A percentile compares a stretch with the other conserved stretches of the same genome.
phyloP scores from a whole-genome alignment of 1,140 invertebrate genomes.

The Theocolax elegans region DNA sequence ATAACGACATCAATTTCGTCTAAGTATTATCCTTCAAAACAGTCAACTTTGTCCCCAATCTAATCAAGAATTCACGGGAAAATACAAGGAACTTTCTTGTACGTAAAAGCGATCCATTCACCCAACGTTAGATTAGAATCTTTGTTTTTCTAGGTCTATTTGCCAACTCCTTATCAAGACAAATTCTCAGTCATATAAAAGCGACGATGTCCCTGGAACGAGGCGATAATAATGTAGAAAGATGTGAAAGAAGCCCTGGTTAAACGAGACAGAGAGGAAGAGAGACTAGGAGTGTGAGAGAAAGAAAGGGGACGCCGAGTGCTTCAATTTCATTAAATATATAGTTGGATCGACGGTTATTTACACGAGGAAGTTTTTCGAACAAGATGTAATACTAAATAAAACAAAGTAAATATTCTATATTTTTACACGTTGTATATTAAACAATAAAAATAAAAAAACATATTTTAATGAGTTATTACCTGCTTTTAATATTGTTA shows the following conservation, averaged over 20 bases:
- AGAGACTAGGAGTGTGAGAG: neutral
- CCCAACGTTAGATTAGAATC: neutral
- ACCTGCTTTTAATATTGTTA: no score
- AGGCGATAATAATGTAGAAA: neutral
- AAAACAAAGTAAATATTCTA: no score
- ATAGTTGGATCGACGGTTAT: slow-evolving; percentile 1
- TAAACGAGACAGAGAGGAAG: neutral
- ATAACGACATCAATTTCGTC: no score
- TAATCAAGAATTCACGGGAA: neutral
- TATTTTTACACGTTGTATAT: no score
- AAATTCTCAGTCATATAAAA: neutral
- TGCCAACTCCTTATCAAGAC: slow-evolving; percentile 2
- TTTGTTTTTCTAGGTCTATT: slow-evolving; percentile 7
- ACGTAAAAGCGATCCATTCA: neutral
- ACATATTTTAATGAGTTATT: no score
- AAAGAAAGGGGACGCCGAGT: no score
- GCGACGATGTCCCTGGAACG: neutral
- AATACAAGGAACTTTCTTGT: neutral
- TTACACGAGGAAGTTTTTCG: slow-evolving; percentile 7
- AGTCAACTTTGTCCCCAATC: no score
- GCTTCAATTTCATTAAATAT: no score
- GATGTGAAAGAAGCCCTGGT: no score
- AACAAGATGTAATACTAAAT: no score
- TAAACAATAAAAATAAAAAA: no score
- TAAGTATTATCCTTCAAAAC: no score